These are phyloP conservation scores for Pleuronectes platessa DNA, from an alignment of 2,113 vertebrate genomes.

Conservation along the genomic window DNA sequence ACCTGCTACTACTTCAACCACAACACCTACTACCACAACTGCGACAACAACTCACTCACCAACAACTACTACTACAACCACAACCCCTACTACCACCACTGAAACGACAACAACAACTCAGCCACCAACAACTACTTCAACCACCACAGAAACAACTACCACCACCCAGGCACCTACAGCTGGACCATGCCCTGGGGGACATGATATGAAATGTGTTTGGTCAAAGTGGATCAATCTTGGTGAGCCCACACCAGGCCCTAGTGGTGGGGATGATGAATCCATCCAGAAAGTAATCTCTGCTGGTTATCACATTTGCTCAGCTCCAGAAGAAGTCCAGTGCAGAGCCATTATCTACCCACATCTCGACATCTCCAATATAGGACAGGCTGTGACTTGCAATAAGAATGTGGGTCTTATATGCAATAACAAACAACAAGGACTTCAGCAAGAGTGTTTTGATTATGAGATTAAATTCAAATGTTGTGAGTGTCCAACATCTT, in stretches of 20 bases:
- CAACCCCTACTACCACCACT: too few species aligned
- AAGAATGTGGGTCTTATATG: background rate
- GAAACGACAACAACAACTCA: too few species aligned
- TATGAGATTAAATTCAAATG: constrained; percentile 72
- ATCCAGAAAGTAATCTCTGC: constrained; percentile 60
- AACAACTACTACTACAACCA: background rate
- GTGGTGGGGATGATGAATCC: constrained; percentile 70
- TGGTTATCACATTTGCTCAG: too few species aligned
- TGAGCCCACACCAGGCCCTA: constrained; percentile 61
- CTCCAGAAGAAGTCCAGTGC: constrained; percentile 41
- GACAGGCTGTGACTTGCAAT: constrained; percentile 70
- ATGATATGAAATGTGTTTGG: constrained; percentile 32
- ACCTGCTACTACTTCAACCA: background rate
- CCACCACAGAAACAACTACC: background rate
- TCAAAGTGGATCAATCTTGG: constrained; percentile 67
- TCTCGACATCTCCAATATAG: background rate
- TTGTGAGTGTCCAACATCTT: constrained; percentile 30
- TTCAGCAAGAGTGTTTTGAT: constrained; percentile 77
- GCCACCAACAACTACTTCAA: background rate
- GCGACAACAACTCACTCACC: too few species aligned
- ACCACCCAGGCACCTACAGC: background rate
- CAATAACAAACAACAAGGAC: constrained; percentile 34
- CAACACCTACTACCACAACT: too few species aligned
- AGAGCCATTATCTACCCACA: constrained; percentile 25
- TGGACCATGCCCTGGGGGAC: too few species aligned